Conservation (phyloP, 2,113 vertebrate species). For the Lichenostomus cassidix region DNA sequence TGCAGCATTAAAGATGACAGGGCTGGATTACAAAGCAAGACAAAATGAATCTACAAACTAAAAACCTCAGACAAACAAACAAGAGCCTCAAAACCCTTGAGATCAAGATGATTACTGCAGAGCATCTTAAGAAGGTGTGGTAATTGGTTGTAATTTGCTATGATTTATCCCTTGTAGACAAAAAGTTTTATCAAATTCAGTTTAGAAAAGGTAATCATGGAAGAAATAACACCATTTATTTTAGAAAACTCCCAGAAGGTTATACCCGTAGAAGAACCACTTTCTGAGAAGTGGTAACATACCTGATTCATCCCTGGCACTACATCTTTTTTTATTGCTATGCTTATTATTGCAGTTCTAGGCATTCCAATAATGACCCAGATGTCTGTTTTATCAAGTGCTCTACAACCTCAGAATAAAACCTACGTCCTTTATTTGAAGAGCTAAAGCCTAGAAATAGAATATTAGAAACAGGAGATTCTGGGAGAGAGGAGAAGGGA, state of each 20-base stretch:
- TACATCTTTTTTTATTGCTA: background rate
- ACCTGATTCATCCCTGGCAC: background rate
- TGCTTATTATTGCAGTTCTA: background rate
- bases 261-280: background rate
- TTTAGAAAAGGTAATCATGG: background rate
- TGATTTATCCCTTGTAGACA: background rate
- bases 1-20: background rate
- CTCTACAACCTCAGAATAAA: background rate
- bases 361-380: background rate
- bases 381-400: background rate
- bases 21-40: background rate
- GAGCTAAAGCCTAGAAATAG: background rate
- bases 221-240: background rate
- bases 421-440: background rate
- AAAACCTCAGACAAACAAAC: background rate
- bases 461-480: background rate
- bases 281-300: background rate
- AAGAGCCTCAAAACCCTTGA: background rate
- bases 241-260: background rate
- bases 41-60: background rate
- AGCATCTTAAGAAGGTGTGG: background rate
- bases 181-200: background rate
- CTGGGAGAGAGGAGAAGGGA: background rate
- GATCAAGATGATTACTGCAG: background rate
- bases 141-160: background rate